phyloP scores from a whole-genome alignment of 1,140 invertebrate genomes.

The Elymnias hypermnestra region DNA sequence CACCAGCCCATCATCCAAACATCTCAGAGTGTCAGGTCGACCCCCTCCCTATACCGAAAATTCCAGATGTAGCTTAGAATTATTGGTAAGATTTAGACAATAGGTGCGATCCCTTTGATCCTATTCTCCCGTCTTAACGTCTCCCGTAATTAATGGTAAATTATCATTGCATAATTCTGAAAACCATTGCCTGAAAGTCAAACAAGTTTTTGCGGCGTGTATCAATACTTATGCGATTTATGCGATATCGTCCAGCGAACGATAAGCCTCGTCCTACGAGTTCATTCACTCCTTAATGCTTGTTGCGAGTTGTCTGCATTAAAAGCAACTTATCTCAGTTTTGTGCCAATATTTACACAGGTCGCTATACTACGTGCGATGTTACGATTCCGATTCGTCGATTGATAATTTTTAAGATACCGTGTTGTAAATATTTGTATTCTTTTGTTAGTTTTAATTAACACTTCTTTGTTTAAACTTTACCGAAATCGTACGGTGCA shows the following conservation, averaged over 20 bases:
- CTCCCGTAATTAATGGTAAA: no score
- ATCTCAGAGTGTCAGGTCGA: no score
- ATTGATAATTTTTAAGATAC: not conserved
- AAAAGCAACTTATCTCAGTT: not conserved
- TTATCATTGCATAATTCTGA: not conserved
- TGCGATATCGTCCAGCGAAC: slow-evolving; percentile 8
- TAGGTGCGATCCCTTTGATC: no score
- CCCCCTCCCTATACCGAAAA: no score
- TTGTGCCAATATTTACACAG: slow-evolving; percentile 22
- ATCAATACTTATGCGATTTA: slow-evolving; percentile 9
- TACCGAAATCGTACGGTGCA: no score
- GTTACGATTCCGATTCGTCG: slow-evolving; percentile 5
- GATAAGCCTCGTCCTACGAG: slow-evolving; percentile 13
- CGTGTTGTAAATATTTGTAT: not conserved
- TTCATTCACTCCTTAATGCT: slow-evolving; percentile 13
- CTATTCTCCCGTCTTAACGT: no score
- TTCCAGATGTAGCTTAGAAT: no score
- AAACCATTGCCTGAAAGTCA: not conserved
- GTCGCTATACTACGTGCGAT: slow-evolving; percentile 5
- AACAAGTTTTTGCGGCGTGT: slow-evolving; percentile 6
- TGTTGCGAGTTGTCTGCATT: not conserved
- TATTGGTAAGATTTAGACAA: no score
- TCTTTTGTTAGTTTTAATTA: no score
- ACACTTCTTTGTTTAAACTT: no score
- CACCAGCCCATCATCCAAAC: no score